Evolutionary conservation across 2,888 invertebrate genomes (phyloP).

Genomic region (Mesodorylaimus sp.): DNA sequence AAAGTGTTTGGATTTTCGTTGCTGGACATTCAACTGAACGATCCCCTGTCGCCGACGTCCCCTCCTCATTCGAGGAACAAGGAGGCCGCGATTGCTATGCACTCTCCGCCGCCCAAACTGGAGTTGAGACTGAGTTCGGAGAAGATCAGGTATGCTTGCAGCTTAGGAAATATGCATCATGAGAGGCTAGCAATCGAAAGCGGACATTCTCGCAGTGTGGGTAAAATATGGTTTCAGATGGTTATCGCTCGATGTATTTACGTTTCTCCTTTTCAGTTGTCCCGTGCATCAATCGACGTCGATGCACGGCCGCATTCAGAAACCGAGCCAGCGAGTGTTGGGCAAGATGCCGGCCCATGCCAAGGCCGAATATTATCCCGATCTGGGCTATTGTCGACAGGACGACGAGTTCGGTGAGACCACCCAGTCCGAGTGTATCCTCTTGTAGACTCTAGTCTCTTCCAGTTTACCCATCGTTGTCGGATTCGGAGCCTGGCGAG

Average conservation of each 20-base stretch:
- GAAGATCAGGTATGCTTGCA: no score
- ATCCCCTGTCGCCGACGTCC: background rate
- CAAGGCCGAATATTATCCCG: background rate
- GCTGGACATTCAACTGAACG: background rate
- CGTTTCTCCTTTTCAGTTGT: no score
- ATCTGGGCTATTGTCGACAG: background rate
- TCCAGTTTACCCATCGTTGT: background rate
- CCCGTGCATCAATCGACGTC: background rate
- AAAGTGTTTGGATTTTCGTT: background rate
- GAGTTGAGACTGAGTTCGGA: no score
- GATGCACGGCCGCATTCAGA: background rate
- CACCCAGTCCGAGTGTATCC: background rate
- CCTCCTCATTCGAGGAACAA: background rate
- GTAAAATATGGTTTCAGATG: no score
- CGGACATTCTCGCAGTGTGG: no score
- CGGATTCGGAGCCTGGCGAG: background rate
- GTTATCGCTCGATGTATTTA: no score
- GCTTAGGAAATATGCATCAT: no score
- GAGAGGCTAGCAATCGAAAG: no score
- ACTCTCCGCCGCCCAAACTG: no score
- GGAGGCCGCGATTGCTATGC: background rate
- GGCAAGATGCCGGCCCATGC: background rate
- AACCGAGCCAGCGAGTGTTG: background rate
- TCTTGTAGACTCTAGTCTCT: background rate
- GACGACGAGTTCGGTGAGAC: background rate